A percentile compares a stretch with the other conserved stretches of the same genome.
Evolutionary conservation across 2,888 invertebrate genomes (phyloP).

Genomic region (Lamellibrachia columna): DNA sequence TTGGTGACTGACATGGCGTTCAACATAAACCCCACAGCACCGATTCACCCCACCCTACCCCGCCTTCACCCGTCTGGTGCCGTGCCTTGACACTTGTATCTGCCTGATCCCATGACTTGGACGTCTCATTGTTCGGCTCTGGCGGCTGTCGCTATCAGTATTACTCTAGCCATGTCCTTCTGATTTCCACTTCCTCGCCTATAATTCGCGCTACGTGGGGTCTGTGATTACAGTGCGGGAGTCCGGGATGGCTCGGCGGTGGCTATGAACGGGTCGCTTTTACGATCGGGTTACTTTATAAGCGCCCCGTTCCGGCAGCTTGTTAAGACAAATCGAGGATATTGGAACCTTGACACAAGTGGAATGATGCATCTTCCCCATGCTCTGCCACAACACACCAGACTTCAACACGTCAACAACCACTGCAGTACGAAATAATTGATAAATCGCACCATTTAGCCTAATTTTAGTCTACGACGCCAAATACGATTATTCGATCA

Average conservation of each 20-base stretch:
- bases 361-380: not conserved
- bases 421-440: too few relatives aligned
- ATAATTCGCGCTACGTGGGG: not conserved
- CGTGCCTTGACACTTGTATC: not conserved
- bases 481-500: too few relatives aligned
- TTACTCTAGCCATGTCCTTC: not conserved
- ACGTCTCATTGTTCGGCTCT: not conserved
- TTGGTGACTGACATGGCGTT: not conserved
- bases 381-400: not conserved
- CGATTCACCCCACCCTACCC: not conserved
- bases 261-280: not conserved
- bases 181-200: not conserved
- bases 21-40: not conserved
- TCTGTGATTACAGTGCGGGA: not conserved
- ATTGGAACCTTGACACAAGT: not conserved
- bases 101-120: not conserved
- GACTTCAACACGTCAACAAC: not conserved
- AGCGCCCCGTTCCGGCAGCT: not conserved
- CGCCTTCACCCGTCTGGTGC: not conserved
- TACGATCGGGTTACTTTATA: conserved; percentile 9
- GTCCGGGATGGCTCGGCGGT: not conserved
- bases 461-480: too few relatives aligned
- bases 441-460: too few relatives aligned
- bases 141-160: not conserved
- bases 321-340: not conserved